Evolutionary conservation across 2,888 invertebrate genomes (phyloP), one percentile per base, ranked within the genome.

Genomic region (Drosophila prostipennis): DNA sequence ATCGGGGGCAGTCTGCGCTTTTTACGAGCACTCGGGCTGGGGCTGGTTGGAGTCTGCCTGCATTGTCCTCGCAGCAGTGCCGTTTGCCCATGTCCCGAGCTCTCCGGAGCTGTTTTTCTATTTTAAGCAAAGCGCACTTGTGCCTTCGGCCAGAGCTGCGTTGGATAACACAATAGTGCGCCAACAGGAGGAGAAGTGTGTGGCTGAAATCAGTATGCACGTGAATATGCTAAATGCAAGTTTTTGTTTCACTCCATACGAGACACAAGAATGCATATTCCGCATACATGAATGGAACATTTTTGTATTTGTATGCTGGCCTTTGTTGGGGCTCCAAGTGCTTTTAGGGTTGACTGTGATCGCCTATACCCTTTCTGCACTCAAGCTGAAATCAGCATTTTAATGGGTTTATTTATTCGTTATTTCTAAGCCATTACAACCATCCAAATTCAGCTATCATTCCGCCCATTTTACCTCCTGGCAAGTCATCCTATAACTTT

Each of bases 391-490:
- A 14, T 39, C 37, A 16, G 14, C 10, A 4, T 16, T 16, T 39
- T 8, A 39, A 39, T 4, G 10, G 39, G 14, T 10, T 11, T 14
- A 46, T 70, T 67, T 64, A 39, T 57, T 63, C 40, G 32, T 46
- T n/a, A 46, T 32, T 34, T 51, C 14, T 39, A 36, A 36, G 19
- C 23, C 8, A 34, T 14, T 8, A 7, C 34, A 16, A 11, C n/a
- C 14, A 26, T 23, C 26, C 26, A 5, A 45, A 26, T 5, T n/a
- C n/a, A n/a, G n/a, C n/a, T n/a, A n/a, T n/a, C n/a, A n/a, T n/a
- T 45, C n/a, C 8, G n/a, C 8, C 29, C 45, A 3, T 1, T 10
- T 1, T 6, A 26, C 37, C n/a, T 14, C 19, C 3, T 13, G 4
- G 2, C 13, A 5, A 52, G 40, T 54, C 26, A 19, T 46, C 14